Base-by-base conservation (phyloP, 2,888 invertebrate species). In the Ypsolopha sequella region DNA sequence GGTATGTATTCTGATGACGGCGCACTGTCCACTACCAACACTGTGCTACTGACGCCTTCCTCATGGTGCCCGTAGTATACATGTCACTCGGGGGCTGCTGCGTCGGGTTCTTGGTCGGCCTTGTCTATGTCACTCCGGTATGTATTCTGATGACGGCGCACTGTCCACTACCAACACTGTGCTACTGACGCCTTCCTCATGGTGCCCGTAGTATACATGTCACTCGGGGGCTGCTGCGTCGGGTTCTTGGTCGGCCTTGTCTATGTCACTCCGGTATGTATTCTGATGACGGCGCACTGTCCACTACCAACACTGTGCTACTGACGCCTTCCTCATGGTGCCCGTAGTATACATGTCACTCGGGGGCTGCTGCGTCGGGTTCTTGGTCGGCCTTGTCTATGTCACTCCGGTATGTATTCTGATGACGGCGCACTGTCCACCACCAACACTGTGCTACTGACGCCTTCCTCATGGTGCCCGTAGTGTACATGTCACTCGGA, bases 91-190 rank as follows among this genome's bases (percentile, higher is more conserved):
- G 66, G 0, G 72, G 87, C 6, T 88, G 89, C 58, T 48, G 76
- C 0, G 59, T 73, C 8, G 91, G 92, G 7, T 94, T 92, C 64
- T 64, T 91, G 0, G 61, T 91, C 52, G 92, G 94, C 24, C 80
- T 94, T 1, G 74, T 94, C 33, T 94, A 94, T 63, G 87, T 92
- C 1, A 94, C 94, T 3, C 93, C 93, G 67, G 94, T 93, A 81
- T 84, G 9, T 46, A 24, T 24, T 24, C 2, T 24, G 2, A 24
- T 24, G 24, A 24, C 93, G 46, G 93, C 93, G 0, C 76, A 11
- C 89, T 91, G 55, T 90, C 91, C 34, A 89, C n/a, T n/a, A n/a
- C n/a, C n/a, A n/a, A n/a, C n/a, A n/a, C n/a, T n/a, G n/a, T n/a
- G n/a, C n/a, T n/a, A n/a, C n/a, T n/a, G 94, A 95, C 64, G 81